Evolutionary conservation across 2,797 vertebrate species (phyloP).

Genomic region (Acanthurus lineatus): DNA sequence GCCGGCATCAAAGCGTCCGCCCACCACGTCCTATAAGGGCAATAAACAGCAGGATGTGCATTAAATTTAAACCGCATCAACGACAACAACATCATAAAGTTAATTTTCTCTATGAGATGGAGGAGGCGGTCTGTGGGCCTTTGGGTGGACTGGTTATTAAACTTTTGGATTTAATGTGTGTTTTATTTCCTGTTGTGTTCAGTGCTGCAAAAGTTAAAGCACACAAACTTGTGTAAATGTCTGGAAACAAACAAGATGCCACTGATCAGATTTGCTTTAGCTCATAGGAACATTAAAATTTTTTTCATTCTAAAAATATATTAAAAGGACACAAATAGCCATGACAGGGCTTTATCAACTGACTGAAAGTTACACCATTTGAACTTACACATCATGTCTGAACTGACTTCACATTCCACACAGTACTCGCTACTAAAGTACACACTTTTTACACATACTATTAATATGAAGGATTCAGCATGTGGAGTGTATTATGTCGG

Average conservation of each 20-base stretch:
- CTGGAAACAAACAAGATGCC: background rate
- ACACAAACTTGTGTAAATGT: background rate
- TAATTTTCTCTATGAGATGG: slow-evolving; percentile 26
- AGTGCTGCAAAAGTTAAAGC: background rate
- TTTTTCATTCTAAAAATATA: background rate
- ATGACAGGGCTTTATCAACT: background rate
- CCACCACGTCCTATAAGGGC: slow-evolving; percentile 92
- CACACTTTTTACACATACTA: background rate
- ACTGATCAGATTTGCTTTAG: background rate
- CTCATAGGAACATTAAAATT: background rate
- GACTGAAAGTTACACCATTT: background rate
- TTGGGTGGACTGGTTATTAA: background rate
- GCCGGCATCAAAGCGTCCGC: slow-evolving; percentile 96
- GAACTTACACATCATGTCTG: background rate
- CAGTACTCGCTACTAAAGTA: background rate
- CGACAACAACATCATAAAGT: slow-evolving; percentile 42
- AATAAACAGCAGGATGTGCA: slow-evolving; percentile 58
- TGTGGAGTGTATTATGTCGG: background rate
- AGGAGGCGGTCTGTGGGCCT: slow-evolving; percentile 15
- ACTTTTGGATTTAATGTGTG: slow-evolving; percentile 5
- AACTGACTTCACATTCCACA: background rate
- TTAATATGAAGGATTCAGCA: background rate
- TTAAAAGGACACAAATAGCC: background rate
- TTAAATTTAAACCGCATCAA: slow-evolving; percentile 47
- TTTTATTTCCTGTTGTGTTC: slow-evolving; percentile 1